Percentiles rank a stretch among this genome's conserved stretches.
phyloP scores from a whole-genome alignment of 2,113 vertebrate species.

The Galeopterus variegatus region DNA sequence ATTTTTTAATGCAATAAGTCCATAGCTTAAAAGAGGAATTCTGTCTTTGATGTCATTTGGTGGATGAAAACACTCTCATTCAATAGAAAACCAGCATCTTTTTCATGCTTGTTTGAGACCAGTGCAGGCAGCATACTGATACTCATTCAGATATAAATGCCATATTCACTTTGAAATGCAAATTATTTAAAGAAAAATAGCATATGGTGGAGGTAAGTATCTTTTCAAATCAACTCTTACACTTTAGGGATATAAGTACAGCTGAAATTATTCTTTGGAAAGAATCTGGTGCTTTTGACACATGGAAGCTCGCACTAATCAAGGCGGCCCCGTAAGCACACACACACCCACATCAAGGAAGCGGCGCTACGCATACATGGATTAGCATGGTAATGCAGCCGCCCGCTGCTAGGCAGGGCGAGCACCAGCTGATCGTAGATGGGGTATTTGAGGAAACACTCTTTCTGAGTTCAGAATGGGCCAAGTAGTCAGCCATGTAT shows the following conservation, averaged over 20 bases:
- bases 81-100: constrained; percentile 88
- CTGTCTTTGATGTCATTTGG: constrained; percentile 88
- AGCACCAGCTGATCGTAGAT: constrained; percentile 83
- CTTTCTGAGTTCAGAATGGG: constrained; percentile 50
- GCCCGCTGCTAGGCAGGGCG: constrained; percentile 87
- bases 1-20: constrained; percentile 89
- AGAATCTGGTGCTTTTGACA: constrained; percentile 88
- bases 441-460: constrained; percentile 69
- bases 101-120: constrained; percentile 86
- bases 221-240: constrained; percentile 89
- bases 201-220: constrained; percentile 91
- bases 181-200: constrained; percentile 92
- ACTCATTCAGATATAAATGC: constrained; percentile 90
- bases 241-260: constrained; percentile 86
- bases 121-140: constrained; percentile 89
- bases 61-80: constrained; percentile 89
- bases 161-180: constrained; percentile 91
- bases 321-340: constrained; percentile 85
- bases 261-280: constrained; percentile 90
- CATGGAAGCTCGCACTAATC: constrained; percentile 88
- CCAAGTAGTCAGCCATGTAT: constrained; percentile 68
- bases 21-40: constrained; percentile 84
- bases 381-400: constrained; percentile 89
- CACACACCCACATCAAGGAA: constrained; percentile 89
- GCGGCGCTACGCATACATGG: constrained; percentile 82